Conservation (phyloP, 2,888 invertebrate genomes). For the Drosophila paranaensis region DNA sequence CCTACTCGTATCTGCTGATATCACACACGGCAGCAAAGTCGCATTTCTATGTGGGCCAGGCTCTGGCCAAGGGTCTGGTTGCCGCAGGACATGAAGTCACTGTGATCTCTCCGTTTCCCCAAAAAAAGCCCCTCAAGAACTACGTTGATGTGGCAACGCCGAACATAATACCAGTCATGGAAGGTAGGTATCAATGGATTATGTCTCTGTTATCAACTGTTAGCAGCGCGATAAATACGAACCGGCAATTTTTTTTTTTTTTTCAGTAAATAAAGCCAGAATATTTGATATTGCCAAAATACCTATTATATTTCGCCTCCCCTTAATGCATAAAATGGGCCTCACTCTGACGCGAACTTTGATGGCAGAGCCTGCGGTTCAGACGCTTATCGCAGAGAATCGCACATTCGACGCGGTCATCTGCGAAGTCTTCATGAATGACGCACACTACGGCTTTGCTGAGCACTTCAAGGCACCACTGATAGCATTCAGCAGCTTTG, state of each 20-base stretch:
- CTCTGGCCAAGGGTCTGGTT: slow-evolving; percentile 80
- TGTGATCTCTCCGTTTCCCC: slow-evolving; percentile 78
- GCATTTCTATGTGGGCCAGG: slow-evolving; percentile 74
- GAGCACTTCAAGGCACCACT: slow-evolving; percentile 75
- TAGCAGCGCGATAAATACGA: neutral
- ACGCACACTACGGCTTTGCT: slow-evolving; percentile 81
- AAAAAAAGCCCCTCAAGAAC: slow-evolving; percentile 69
- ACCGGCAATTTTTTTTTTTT: neutral
- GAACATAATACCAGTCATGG: slow-evolving; percentile 43
- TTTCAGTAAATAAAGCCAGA: slow-evolving; percentile 32
- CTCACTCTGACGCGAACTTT: slow-evolving; percentile 43
- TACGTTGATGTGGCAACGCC: slow-evolving; percentile 65
- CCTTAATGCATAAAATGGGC: slow-evolving; percentile 40
- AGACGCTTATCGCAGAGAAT: slow-evolving; percentile 77
- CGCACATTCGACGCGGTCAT: slow-evolving; percentile 83
- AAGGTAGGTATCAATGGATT: slow-evolving; percentile 40
- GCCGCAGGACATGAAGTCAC: slow-evolving; percentile 83
- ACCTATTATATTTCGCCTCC: slow-evolving; percentile 22
- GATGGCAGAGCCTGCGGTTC: slow-evolving; percentile 65
- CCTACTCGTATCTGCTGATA: slow-evolving; percentile 69
- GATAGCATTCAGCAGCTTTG: slow-evolving; percentile 63
- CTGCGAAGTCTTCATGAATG: slow-evolving; percentile 81
- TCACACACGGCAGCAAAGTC: slow-evolving; percentile 65
- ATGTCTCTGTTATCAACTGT: slow-evolving; percentile 33
- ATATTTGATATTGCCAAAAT: slow-evolving; percentile 28